Evolutionary conservation across 2,113 vertebrate species (phyloP).

Genomic region (Abramis brama): DNA sequence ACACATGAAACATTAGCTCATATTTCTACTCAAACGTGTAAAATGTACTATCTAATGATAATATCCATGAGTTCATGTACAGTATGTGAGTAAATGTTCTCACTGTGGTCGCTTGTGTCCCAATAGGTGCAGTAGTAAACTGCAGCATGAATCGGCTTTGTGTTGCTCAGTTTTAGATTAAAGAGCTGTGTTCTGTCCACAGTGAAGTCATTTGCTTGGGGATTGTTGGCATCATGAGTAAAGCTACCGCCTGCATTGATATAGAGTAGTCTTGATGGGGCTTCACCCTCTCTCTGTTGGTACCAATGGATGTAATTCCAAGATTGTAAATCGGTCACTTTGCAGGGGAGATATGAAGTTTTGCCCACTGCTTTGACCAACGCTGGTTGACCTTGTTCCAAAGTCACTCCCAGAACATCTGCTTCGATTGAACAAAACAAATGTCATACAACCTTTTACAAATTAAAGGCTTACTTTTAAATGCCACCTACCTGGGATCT

Average conservation of each 20-base stretch:
- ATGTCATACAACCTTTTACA: too few species aligned
- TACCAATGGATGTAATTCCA: conserved; percentile 53
- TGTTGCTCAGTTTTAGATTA: conserved; percentile 6
- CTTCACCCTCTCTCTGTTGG: conserved; percentile 43
- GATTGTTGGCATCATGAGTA: not conserved
- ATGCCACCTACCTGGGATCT: conserved; percentile 9
- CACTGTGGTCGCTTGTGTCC: conserved; percentile 40
- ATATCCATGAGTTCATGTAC: not conserved
- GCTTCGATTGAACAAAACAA: not conserved
- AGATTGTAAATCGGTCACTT: not conserved
- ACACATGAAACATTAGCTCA: not conserved
- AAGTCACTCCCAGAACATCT: conserved; percentile 10
- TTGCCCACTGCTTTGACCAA: conserved; percentile 3
- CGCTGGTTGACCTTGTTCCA: conserved; percentile 2
- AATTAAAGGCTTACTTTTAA: not conserved
- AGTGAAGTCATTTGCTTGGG: conserved; percentile 41
- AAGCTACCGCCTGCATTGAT: not conserved
- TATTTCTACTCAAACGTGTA: not conserved
- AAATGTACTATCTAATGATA: not conserved
- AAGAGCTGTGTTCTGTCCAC: not conserved
- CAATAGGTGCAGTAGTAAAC: conserved; percentile 52
- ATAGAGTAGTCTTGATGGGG: conserved; percentile 37
- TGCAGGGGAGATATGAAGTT: conserved; percentile 36
- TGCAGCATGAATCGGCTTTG: not conserved
- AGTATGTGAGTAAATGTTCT: not conserved